Evolutionary conservation across 92 coral and sea anemone species (phyloP), one percentile per base, ranked within the genome.

Genomic region (Micromussa lordhowensis): DNA sequence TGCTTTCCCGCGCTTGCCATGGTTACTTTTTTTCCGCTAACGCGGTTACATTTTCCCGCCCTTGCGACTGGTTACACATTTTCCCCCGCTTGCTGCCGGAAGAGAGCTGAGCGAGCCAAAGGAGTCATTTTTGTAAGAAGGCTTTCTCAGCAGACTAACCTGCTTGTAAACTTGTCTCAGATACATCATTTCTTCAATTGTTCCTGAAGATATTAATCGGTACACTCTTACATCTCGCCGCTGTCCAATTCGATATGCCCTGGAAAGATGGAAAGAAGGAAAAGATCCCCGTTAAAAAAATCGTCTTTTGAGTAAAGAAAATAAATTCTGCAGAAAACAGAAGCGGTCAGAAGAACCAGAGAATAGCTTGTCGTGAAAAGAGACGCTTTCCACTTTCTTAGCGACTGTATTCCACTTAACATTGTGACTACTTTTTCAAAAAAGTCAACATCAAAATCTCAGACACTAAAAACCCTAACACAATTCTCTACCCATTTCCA

Each of bases 161-260:
- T 73, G 78, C 19, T 24, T 73, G 78, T 22, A 75, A 75, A 59
- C 68, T 83, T 97, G 99, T 61, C 99, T 90, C n/a, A 97, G 83
- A 74, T 97, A 97, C 85, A 97, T 97, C 96, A 95, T 94, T 86
- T 97, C 99, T 77, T 97, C 99, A 49, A 97, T 91, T 34, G 99
- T 97, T 53, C 98, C 99, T 26, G 97, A 92, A 32, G 99, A 94
- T 55, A 97, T 96, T 77, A 97, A 89, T 15, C 99, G 97, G 78
- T 92, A 95, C 21, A 97, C 97, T 34, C 89, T 90, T 28, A 97
- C 99, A 85, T 97, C 96, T 36, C 97, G 86, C 14, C 99, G 82
- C 82, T 97, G 99, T 28, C 99, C 99, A 73, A 97, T 97, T 57
- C 99, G 99, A 59, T 94, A 97, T 22, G 99, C 99, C 71, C 99